phyloP scores from a whole-genome alignment of 2,888 invertebrate species.

The Anthophora plumipes region DNA sequence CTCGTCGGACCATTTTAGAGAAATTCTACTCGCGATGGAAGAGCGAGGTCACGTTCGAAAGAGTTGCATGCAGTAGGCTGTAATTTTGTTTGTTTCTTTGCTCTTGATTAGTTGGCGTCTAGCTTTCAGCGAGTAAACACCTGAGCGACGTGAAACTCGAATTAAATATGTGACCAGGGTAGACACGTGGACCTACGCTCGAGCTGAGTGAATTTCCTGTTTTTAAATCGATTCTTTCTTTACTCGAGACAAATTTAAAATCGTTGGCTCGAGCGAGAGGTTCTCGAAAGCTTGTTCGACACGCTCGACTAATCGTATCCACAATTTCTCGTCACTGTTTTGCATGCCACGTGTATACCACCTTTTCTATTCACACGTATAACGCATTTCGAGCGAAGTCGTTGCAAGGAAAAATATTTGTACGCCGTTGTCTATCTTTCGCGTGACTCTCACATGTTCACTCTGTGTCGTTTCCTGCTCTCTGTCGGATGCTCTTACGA shows the following conservation, averaged over 20 bases:
- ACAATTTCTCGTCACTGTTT: slow-evolving; percentile 54
- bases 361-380: slow-evolving; percentile 64
- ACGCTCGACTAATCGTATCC: slow-evolving; percentile 51
- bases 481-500: slow-evolving; percentile 49
- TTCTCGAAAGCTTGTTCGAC: slow-evolving; percentile 50
- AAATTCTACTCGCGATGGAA: too few species aligned
- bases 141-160: slow-evolving; percentile 45
- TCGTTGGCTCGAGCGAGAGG: background rate
- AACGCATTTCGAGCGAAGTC: slow-evolving; percentile 52
- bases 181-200: slow-evolving; percentile 33
- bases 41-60: slow-evolving; percentile 36
- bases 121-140: slow-evolving; percentile 56
- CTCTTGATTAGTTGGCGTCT: slow-evolving; percentile 66
- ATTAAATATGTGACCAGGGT: slow-evolving; percentile 57
- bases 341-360: slow-evolving; percentile 67
- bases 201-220: too few species aligned
- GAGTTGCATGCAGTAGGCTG: slow-evolving; percentile 68
- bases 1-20: too few species aligned
- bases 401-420: slow-evolving; percentile 43
- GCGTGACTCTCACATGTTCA: slow-evolving; percentile 44
- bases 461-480: slow-evolving; percentile 59
- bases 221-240: too few species aligned
- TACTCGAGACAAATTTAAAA: too few species aligned
- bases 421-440: slow-evolving; percentile 48
- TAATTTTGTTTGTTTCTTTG: too few species aligned